Evolutionary conservation across 2,888 invertebrate species (phyloP).

Genomic region (Cosmia pyralina): DNA sequence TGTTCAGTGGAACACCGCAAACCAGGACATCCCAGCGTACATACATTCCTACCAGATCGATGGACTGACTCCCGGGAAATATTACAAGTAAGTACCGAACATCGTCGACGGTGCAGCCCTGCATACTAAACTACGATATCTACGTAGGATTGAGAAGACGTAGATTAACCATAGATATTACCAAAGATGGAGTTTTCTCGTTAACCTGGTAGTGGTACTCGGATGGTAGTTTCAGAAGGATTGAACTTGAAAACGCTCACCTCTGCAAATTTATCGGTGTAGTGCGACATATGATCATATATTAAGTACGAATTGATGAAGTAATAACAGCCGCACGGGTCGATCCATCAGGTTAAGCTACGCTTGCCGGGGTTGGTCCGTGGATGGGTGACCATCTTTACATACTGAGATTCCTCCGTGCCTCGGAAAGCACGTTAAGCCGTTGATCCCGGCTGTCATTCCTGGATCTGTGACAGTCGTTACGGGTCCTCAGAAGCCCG

Average conservation of each 20-base stretch:
- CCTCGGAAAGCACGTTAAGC: too few relatives aligned
- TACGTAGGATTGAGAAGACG: neutral
- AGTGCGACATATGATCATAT: too few relatives aligned
- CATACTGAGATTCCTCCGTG: too few relatives aligned
- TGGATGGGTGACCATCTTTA: too few relatives aligned
- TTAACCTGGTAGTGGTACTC: neutral
- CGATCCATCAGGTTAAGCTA: too few relatives aligned
- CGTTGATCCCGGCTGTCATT: too few relatives aligned
- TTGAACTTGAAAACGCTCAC: neutral
- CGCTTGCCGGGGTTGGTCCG: too few relatives aligned
- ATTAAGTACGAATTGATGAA: too few relatives aligned
- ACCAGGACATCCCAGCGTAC: constrained; percentile 94
- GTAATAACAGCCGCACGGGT: too few relatives aligned
- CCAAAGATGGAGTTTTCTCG: neutral
- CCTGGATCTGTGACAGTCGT: too few relatives aligned
- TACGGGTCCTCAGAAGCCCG: too few relatives aligned
- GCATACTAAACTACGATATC: constrained; percentile 19
- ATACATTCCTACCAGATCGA: constrained; percentile 94
- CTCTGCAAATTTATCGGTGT: too few relatives aligned
- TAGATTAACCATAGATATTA: neutral
- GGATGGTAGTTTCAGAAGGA: neutral
- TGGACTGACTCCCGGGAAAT: constrained; percentile 93
- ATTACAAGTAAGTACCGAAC: constrained; percentile 91
- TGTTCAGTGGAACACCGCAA: constrained; percentile 94
- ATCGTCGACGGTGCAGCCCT: constrained; percentile 1